These are phyloP conservation scores for Rhagologus leucostigma DNA, from an alignment of 2,113 vertebrate species.

Conservation along the genomic window DNA sequence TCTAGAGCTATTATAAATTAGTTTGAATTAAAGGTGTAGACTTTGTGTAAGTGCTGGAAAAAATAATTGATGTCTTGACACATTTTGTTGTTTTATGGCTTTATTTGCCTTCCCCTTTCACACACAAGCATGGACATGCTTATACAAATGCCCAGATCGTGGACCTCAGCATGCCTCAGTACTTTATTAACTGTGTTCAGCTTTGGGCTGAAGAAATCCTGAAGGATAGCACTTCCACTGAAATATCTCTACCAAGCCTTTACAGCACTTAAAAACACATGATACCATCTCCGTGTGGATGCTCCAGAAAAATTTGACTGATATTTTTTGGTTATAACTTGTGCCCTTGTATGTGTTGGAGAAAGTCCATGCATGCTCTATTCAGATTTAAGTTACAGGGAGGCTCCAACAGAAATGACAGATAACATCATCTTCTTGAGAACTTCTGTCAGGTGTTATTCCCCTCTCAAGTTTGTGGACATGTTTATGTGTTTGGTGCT, in stretches of 20 bases:
- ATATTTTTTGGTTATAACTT: background rate
- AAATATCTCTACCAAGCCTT: background rate
- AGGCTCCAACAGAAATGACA: background rate
- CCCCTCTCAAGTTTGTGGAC: background rate
- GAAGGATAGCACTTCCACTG: background rate
- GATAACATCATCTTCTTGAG: conserved; percentile 22
- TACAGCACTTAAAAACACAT: background rate
- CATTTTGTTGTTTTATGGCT: background rate
- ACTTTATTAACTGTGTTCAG: background rate
- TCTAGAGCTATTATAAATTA: background rate
- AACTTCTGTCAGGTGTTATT: conserved; percentile 10
- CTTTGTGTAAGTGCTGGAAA: background rate
- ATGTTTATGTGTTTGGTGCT: background rate
- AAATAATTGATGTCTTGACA: background rate
- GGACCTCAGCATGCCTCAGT: background rate
- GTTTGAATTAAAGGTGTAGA: background rate
- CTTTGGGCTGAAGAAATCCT: background rate
- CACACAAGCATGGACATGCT: background rate
- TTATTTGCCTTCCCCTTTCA: background rate
- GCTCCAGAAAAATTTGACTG: background rate
- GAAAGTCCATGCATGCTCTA: background rate
- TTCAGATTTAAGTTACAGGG: background rate
- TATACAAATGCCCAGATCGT: background rate
- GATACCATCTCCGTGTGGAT: background rate
- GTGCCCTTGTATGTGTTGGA: background rate